Conservation (phyloP, 1,140 invertebrate genomes). For the Papilio polytes region DNA sequence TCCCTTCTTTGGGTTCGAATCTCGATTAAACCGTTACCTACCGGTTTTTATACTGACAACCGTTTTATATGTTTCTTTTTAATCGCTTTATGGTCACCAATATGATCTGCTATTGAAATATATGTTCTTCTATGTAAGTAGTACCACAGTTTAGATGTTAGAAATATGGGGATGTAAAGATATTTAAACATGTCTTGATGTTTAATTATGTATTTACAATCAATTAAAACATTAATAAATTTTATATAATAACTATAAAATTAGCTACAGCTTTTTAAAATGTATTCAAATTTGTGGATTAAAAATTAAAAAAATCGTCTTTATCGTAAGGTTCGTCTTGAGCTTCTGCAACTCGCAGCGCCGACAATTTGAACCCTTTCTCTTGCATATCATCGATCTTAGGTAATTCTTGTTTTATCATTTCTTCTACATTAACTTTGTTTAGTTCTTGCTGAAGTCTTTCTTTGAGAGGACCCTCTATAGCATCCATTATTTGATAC, state of each 20-base stretch:
- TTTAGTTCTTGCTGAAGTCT: slow-evolving; percentile 88
- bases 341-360: slow-evolving; percentile 51
- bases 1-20: slow-evolving; percentile 32
- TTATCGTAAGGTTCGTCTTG: slow-evolving; percentile 64
- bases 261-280: neutral
- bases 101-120: neutral
- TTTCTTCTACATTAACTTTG: slow-evolving; percentile 88
- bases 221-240: neutral
- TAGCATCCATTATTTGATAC: slow-evolving; percentile 93
- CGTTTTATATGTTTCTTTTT: slow-evolving; percentile 43
- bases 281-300: slow-evolving; percentile 12
- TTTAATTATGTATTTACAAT: slow-evolving; percentile 1
- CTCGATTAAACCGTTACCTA: slow-evolving; percentile 54
- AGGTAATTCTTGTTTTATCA: slow-evolving; percentile 87
- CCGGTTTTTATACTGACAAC: slow-evolving; percentile 56
- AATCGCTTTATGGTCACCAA: neutral
- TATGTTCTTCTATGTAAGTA: neutral
- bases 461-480: slow-evolving; percentile 89
- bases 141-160: too few species aligned
- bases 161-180: neutral
- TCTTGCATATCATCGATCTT: slow-evolving; percentile 85
- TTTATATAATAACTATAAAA: neutral
- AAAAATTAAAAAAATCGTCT: slow-evolving; percentile 81
- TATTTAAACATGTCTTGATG: neutral
- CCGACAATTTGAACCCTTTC: slow-evolving; percentile 77